phyloP scores from a whole-genome alignment of 2,888 invertebrate genomes.

The Celastrina argiolus region DNA sequence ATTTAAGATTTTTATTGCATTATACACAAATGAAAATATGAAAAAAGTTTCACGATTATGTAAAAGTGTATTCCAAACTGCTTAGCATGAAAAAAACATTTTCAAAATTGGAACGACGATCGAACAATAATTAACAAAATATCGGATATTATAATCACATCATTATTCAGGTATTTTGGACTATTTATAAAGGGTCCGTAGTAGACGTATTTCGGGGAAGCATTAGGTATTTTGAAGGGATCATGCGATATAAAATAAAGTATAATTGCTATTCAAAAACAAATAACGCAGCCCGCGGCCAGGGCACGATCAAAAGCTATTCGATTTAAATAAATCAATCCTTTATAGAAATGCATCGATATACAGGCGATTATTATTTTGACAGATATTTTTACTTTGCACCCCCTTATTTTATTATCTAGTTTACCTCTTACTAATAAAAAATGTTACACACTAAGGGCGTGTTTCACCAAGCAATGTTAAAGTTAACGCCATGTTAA shows the following conservation, averaged over 20 bases:
- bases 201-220: conserved; percentile 69
- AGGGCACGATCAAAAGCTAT: conserved; percentile 66
- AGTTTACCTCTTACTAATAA: no score
- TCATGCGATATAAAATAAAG: conserved; percentile 75
- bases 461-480: no score
- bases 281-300: conserved; percentile 72
- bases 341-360: conserved; percentile 71
- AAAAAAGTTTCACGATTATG: neutral
- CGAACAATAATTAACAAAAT: conserved; percentile 13
- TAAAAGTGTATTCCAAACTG: neutral
- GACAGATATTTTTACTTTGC: neutral
- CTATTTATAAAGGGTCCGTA: conserved; percentile 29
- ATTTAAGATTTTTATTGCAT: no score
- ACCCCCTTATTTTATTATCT: no score
- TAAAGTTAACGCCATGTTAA: no score
- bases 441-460: no score
- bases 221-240: conserved; percentile 53
- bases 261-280: conserved; percentile 77
- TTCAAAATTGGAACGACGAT: conserved; percentile 34
- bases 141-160: conserved; percentile 33
- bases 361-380: conserved; percentile 46
- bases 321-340: conserved; percentile 77
- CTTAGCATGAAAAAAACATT: conserved; percentile 22
- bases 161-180: conserved; percentile 26
- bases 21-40: no score